Evolutionary conservation across 1,140 invertebrate species (phyloP), one percentile per base, ranked within the genome.

Genomic region (Drosophila malerkotliana): DNA sequence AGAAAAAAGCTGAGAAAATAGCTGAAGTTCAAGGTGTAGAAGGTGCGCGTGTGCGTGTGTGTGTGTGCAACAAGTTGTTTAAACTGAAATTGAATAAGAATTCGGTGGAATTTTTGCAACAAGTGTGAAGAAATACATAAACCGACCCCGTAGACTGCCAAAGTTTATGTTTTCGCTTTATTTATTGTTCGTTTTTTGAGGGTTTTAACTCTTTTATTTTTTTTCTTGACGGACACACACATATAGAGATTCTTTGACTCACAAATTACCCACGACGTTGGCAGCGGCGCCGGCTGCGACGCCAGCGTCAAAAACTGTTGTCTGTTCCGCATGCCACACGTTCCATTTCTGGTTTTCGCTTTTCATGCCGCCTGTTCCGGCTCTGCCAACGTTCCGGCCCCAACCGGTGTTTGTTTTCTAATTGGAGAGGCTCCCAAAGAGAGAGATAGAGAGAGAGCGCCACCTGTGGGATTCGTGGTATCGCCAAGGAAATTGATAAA

Each of bases 321-420:
- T 81, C 66, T 87, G 82, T 87, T 87, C 71, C 82, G 53, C 24
- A 30, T 67, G 34, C 56, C 71, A 77, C 26, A 60, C 67, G 67
- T 84, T 84, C 58, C 77, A 81, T 81, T 87, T 85, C 82, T 85
- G 82, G 82, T 85, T 87, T 84, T 80, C 74, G 67, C 67, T 84
- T 83, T 84, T 74, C 62, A 84, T 85, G 76, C 76, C 66, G 68
- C 72, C 68, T 74, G 69, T 58, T 74, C 34, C 59, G 55, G 18
- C 28, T 4, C 39, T 57, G 3, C 59, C 72, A 74, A 74, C 60
- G 47, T 64, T 74, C 52, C 59, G 14, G 4, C 44, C 21, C 56
- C 67, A 82, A 78, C 82, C 82, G 82, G 82, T 85, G 82, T 85
- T 85, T 85, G 83, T 81, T 87, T 85, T 76, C 57, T 56, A 41